Evolutionary conservation across 2,797 vertebrate genomes (phyloP).

Genomic region (Monodelphis domestica): DNA sequence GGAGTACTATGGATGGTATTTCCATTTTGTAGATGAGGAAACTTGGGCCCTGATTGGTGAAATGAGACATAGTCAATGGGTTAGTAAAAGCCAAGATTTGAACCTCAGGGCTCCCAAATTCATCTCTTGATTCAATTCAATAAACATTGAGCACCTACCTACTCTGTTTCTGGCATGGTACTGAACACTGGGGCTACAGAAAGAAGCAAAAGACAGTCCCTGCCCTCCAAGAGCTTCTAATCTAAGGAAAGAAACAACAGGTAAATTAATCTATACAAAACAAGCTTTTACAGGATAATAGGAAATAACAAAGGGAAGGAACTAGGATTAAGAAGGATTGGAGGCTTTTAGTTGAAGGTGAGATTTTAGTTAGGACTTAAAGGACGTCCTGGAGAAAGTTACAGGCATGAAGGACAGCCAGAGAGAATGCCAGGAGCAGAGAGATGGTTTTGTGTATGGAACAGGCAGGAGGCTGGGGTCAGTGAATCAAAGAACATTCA

Average conservation of each 20-base stretch:
- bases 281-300: not conserved
- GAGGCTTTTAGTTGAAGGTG: not conserved
- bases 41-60: not conserved
- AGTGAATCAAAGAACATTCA: not conserved
- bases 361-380: not conserved
- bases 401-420: not conserved
- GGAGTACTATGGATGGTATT: not conserved
- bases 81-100: not conserved
- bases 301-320: not conserved
- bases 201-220: not conserved
- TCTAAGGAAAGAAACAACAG: not conserved
- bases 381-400: not conserved
- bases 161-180: not conserved
- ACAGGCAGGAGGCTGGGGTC: not conserved
- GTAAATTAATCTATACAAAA: not conserved
- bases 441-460: not conserved
- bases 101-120: not conserved
- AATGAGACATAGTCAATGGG: not conserved
- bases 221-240: not conserved
- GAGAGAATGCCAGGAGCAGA: not conserved
- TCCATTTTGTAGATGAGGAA: not conserved
- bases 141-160: not conserved
- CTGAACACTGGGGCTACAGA: not conserved
- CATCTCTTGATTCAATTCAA: not conserved
- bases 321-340: not conserved